Evolutionary conservation across 2,797 vertebrate species (phyloP).

Genomic region (Rhynchonycteris naso): DNA sequence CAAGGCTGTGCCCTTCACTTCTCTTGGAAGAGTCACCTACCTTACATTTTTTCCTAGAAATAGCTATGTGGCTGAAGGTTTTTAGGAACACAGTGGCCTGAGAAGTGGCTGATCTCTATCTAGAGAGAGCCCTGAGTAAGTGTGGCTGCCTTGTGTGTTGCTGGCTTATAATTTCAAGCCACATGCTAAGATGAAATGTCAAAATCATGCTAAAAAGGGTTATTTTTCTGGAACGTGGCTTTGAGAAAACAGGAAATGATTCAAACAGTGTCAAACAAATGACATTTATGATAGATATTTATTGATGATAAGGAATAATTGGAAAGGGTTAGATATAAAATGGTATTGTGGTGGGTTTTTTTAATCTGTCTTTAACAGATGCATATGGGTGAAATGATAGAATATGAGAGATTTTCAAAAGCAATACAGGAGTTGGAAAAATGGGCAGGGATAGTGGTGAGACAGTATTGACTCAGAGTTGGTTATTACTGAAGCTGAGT

Average conservation of each 20-base stretch:
- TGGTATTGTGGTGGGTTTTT: neutral
- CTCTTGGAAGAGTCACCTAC: neutral
- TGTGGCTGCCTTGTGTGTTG: neutral
- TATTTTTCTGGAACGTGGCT: slow-evolving; percentile 1
- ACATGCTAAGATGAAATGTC: neutral
- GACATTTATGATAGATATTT: neutral
- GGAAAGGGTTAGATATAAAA: neutral
- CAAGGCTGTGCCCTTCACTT: neutral
- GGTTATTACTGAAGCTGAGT: neutral
- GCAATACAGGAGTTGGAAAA: neutral
- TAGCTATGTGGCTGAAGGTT: neutral
- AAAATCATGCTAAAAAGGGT: neutral
- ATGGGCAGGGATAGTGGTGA: neutral
- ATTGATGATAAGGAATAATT: neutral
- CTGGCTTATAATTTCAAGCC: neutral
- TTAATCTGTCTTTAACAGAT: neutral
- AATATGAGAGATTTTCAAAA: neutral
- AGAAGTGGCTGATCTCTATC: neutral
- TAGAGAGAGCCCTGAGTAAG: neutral
- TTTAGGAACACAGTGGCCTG: neutral
- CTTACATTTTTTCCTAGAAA: neutral
- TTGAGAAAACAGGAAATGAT: slow-evolving; percentile 27
- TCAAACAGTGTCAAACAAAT: neutral
- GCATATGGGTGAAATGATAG: neutral
- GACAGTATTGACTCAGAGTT: neutral